phyloP scores from a whole-genome alignment of 2,888 invertebrate species.

The Pheosia tremula region DNA sequence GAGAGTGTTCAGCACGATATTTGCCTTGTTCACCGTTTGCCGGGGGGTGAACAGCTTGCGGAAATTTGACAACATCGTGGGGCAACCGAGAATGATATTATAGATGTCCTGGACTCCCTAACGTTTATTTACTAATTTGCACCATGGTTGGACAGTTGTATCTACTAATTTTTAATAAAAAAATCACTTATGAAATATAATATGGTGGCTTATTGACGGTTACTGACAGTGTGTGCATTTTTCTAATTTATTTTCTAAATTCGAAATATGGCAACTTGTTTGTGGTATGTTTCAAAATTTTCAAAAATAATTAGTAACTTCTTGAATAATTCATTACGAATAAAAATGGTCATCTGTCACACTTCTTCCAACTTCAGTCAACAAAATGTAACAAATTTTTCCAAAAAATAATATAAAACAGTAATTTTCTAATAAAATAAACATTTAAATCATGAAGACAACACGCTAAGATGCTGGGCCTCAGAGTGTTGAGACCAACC shows the following conservation, averaged over 20 bases:
- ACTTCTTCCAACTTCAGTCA: neutral
- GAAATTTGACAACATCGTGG: constrained; percentile 59
- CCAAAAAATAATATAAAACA: constrained; percentile 6
- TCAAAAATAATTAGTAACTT: neutral
- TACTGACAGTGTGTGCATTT: constrained; percentile 32
- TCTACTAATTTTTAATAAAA: constrained; percentile 36
- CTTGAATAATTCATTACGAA: neutral
- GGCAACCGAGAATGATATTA: constrained; percentile 44
- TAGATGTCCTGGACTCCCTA: constrained; percentile 19
- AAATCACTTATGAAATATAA: constrained; percentile 32
- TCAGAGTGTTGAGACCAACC: constrained; percentile 19
- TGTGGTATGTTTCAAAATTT: neutral
- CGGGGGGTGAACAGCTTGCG: constrained; percentile 45
- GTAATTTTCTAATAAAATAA: constrained; percentile 6
- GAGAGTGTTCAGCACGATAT: constrained; percentile 29
- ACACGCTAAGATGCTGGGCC: constrained; percentile 22
- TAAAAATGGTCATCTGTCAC: constrained; percentile 15
- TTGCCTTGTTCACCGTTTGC: constrained; percentile 36
- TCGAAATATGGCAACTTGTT: constrained; percentile 29
- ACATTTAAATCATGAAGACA: constrained; percentile 22
- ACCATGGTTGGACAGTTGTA: constrained; percentile 48
- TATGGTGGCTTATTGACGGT: constrained; percentile 57
- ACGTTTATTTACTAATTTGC: constrained; percentile 43
- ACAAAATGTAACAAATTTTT: constrained; percentile 19
- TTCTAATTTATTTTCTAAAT: constrained; percentile 42